Base-by-base conservation (phyloP, 2,888 invertebrate species). In the Ectobius pallidus region DNA sequence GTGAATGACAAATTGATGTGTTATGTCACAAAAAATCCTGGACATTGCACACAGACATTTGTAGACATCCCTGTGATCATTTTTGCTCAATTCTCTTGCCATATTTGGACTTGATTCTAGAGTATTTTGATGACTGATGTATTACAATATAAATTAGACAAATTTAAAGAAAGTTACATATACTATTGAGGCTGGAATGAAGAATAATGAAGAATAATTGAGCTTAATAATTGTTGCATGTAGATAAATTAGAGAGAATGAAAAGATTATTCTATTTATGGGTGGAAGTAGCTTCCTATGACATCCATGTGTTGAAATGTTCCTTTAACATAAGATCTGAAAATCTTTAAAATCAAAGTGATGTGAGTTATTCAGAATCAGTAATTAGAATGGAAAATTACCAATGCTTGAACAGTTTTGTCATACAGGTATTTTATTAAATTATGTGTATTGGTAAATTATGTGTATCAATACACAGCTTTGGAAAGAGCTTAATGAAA, bases 211-310 rank as follows among this genome's bases (percentile, higher is more conserved):
- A 3, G 25, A 58, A 58, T 58, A n/a, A 32, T 30, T 32, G 58
- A 58, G 58, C 32, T 30, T 58, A 25, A 7, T 30, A n/a, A 25
- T 58, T 58, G 30, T 58, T 16, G n/a, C 55, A 58, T 58, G 25
- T 58, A 58, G 32, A 58, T 25, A 30, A 9, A 58, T 4, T 30
- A 58, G 4, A n/a, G 30, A 58, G 25, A 2, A n/a, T 1, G 27
- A 58, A 1, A 7, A 30, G 27, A n/a, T 58, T n/a, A n/a, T 25
- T 32, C 30, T 16, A n/a, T 25, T 58, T n/a, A 11, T 58, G 32
- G 14, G 3, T 18, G 25, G 27, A 1, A n/a, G 27, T 58, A 30
- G 27, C 27, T 1, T 55, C 27, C 27, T 30, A 32, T n/a, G 18
- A 6, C 14, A 16, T 30, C 32, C 25, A 58, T 25, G 11, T 25